These are phyloP conservation scores for Corythaeola cristata DNA, from an alignment of 2,113 vertebrate species.

Conservation along the genomic window DNA sequence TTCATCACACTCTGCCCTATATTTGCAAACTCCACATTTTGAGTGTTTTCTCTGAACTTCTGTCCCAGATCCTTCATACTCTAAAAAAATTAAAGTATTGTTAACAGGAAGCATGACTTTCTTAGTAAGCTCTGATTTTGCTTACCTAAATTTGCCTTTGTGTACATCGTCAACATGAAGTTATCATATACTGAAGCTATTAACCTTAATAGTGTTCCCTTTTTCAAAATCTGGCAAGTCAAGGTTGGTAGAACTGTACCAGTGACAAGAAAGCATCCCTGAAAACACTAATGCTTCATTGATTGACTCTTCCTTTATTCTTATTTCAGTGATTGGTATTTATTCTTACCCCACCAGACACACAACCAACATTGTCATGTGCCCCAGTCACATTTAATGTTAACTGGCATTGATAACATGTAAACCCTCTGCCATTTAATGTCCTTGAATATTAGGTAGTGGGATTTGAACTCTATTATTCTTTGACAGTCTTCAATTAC, in stretches of 20 bases:
- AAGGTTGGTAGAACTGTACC: not conserved
- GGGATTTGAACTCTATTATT: not conserved
- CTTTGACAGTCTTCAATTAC: not conserved
- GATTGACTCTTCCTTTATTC: not conserved
- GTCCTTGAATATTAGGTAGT: not conserved
- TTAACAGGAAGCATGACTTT: slow-evolving; percentile 33
- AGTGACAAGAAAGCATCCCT: not conserved
- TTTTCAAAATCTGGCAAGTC: not conserved
- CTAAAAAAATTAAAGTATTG: slow-evolving; percentile 70
- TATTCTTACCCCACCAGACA: not conserved
- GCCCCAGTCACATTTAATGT: not conserved
- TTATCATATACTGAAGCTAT: not conserved
- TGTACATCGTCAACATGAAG: not conserved
- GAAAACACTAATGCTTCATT: not conserved
- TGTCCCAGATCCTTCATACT: slow-evolving; percentile 89
- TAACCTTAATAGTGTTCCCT: not conserved
- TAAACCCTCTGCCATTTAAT: not conserved
- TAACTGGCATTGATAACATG: not conserved
- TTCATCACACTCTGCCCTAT: slow-evolving; percentile 93
- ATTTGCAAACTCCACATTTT: slow-evolving; percentile 93
- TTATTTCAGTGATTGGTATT: not conserved
- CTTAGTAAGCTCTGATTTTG: slow-evolving; percentile 3
- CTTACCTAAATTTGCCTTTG: slow-evolving; percentile 2
- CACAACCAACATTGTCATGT: not conserved
- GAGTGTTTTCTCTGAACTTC: slow-evolving; percentile 90